A percentile compares a stretch with the other conserved stretches of the same genome.
Conservation (phyloP, 2,888 invertebrate genomes). For the Limnephilus auricula region DNA sequence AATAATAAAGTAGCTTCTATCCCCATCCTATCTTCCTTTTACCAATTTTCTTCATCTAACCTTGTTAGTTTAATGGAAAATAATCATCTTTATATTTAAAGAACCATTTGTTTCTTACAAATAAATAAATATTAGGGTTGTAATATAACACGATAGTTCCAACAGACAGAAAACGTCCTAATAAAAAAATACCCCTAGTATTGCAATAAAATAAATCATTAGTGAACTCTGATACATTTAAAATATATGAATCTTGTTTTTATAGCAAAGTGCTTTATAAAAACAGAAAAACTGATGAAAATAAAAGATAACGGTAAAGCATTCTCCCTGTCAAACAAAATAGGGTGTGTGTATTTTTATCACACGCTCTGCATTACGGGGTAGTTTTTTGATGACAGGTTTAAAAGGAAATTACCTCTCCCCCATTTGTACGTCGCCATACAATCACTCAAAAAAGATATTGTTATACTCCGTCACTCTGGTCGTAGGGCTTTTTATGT, state of each 20-base stretch:
- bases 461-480: neutral
- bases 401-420: neutral
- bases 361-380: neutral
- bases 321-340: neutral
- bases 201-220: neutral
- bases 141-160: too few relatives aligned
- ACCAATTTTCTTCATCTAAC: too few relatives aligned
- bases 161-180: neutral
- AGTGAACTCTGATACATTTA: neutral
- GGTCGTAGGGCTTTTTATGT: neutral
- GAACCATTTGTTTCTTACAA: too few relatives aligned
- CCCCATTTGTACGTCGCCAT: neutral
- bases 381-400: slow-evolving; percentile 21
- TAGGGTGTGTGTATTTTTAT: slow-evolving; percentile 1
- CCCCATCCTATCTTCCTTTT: too few relatives aligned
- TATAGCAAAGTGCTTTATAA: neutral
- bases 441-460: neutral
- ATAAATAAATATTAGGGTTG: too few relatives aligned
- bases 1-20: too few relatives aligned
- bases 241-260: neutral
- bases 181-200: too few relatives aligned
- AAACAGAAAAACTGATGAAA: neutral
- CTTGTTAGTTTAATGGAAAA: too few relatives aligned
- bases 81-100: too few relatives aligned
- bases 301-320: neutral